These are phyloP conservation scores for Odontamblyopus lacepedii DNA, from an alignment of 2,797 vertebrate species.

Conservation along the genomic window DNA sequence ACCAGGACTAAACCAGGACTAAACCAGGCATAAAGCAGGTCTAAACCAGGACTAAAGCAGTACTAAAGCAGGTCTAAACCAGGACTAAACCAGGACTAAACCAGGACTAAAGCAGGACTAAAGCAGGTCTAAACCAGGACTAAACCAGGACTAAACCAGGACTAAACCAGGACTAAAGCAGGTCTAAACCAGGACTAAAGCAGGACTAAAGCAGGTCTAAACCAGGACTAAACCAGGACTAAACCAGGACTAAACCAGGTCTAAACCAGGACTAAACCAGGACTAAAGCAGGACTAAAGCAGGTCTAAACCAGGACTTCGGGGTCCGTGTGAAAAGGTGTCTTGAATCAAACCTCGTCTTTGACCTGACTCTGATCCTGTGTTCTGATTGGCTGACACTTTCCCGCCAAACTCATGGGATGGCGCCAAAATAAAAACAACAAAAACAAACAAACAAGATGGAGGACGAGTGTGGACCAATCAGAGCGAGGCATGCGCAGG, in stretches of 20 bases:
- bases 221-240: not conserved
- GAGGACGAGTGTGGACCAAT: conserved; percentile 38
- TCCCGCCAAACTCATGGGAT: conserved; percentile 1
- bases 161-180: not conserved
- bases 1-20: not conserved
- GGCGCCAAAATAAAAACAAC: conserved; percentile 3
- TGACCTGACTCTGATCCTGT: conserved; percentile 55
- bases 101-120: not conserved
- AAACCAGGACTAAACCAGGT: not conserved
- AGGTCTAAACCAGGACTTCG: not conserved
- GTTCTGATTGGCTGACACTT: conserved; percentile 64
- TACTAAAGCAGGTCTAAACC: not conserved
- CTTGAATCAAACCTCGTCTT: conserved; percentile 11
- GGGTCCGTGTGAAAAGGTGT: not conserved
- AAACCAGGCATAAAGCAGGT: not conserved
- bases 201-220: not conserved
- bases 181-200: not conserved
- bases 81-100: not conserved
- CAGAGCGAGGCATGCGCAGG: conserved; percentile 47
- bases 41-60: not conserved
- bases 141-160: not conserved
- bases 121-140: not conserved
- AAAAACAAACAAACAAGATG: conserved; percentile 10
- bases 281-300: not conserved
- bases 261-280: not conserved